phyloP scores from a whole-genome alignment of 2,797 vertebrate species.

The Chloroceryle amazona region DNA sequence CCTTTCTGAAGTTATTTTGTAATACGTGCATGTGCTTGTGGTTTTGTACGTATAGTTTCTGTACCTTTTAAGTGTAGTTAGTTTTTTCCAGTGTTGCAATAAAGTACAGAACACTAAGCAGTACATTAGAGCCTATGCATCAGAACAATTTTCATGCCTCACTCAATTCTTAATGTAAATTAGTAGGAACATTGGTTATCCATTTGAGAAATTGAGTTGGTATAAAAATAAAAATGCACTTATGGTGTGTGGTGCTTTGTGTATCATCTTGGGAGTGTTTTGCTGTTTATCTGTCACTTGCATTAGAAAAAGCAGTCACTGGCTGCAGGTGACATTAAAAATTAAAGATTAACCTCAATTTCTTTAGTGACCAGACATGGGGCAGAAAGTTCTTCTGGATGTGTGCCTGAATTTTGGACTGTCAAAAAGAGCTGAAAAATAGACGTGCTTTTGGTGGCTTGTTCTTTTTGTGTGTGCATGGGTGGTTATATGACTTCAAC shows the following conservation, averaged over 20 bases:
- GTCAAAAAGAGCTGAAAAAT: constrained; percentile 49
- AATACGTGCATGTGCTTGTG: background rate
- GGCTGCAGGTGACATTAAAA: constrained; percentile 90
- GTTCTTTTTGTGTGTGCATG: background rate
- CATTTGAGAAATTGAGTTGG: constrained; percentile 91
- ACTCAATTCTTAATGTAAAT: constrained; percentile 89
- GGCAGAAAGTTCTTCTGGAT: constrained; percentile 80
- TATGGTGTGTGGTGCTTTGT: constrained; percentile 83
- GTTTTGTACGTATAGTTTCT: background rate
- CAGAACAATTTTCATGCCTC: constrained; percentile 89
- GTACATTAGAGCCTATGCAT: constrained; percentile 85
- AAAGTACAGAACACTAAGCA: constrained; percentile 45
- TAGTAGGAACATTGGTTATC: constrained; percentile 91
- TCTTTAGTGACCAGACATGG: constrained; percentile 84
- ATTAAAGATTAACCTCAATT: constrained; percentile 88
- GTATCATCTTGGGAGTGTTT: constrained; percentile 84
- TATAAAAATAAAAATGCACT: constrained; percentile 90
- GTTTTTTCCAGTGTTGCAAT: constrained; percentile 24
- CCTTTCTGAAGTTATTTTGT: constrained; percentile 17
- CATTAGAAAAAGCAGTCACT: constrained; percentile 86
- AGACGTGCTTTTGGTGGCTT: constrained; percentile 19
- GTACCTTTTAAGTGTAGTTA: constrained; percentile 53
- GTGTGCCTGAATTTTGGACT: constrained; percentile 71
- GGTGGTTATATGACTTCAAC: background rate
- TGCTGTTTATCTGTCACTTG: constrained; percentile 88